Percentiles rank a stretch among this genome's conserved stretches.
phyloP scores from a whole-genome alignment of 2,888 invertebrate genomes.

The Phalera bucephala region DNA sequence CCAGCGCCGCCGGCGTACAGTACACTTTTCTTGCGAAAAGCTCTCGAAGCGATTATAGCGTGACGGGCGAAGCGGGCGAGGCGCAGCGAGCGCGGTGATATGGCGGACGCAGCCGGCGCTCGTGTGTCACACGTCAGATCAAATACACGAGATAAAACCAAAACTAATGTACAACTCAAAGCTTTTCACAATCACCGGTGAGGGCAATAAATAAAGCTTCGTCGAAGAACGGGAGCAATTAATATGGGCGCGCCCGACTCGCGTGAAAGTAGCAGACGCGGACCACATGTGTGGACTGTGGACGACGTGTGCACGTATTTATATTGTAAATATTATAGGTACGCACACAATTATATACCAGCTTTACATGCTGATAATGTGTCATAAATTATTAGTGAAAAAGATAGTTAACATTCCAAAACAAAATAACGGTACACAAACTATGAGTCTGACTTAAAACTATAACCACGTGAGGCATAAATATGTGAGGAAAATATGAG shows the following conservation, averaged over 20 bases:
- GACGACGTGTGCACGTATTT: slow-evolving; percentile 33
- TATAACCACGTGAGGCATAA: not conserved
- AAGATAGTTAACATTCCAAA: too few relatives aligned
- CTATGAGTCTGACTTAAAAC: too few relatives aligned
- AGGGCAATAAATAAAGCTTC: slow-evolving; percentile 81
- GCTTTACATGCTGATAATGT: too few relatives aligned
- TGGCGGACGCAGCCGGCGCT: slow-evolving; percentile 39
- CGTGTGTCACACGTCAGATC: slow-evolving; percentile 75
- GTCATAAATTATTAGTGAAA: too few relatives aligned
- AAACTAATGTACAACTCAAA: slow-evolving; percentile 78
- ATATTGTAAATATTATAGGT: slow-evolving; percentile 20
- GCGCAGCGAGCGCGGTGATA: slow-evolving; percentile 8
- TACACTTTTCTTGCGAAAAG: slow-evolving; percentile 51
- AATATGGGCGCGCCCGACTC: slow-evolving; percentile 78
- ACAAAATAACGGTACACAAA: too few relatives aligned
- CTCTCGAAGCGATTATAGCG: slow-evolving; percentile 31
- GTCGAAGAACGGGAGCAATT: slow-evolving; percentile 81
- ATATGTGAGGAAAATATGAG: not conserved
- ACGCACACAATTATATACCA: not conserved
- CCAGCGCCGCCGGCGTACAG: slow-evolving; percentile 30
- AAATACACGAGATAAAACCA: slow-evolving; percentile 71
- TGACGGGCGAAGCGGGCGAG: slow-evolving; percentile 21
- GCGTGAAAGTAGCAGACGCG: slow-evolving; percentile 75
- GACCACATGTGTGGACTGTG: slow-evolving; percentile 59
- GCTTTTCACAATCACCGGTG: slow-evolving; percentile 78